Base-by-base conservation (phyloP, 2,113 vertebrate species). In the Scortum barcoo region DNA sequence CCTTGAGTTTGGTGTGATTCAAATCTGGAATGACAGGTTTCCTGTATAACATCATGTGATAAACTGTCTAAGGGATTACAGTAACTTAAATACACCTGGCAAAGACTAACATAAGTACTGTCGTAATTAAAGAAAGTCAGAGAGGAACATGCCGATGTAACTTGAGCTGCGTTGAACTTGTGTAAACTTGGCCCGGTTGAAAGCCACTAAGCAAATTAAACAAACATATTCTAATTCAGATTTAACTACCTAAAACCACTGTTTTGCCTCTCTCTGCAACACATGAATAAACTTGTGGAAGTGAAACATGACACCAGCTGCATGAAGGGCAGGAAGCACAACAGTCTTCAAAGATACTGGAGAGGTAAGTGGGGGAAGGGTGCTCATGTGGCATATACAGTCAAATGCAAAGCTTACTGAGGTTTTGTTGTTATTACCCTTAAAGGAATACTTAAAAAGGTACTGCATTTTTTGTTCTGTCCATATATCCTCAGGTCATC, bases 351-450 rank as follows among this genome's bases (percentile, higher is more conserved):
- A 78, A 88, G 74, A 88, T 69, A 87, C 81, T 79, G 69, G 60
- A 73, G 90, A 88, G 91, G 89, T 90, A 89, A 54, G 81, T 63
- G 70, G 85, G 88, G 83, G 65, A 67, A 53, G 86, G 76, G 87
- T 88, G 86, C 76, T 78, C 54, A 19, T 74, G 73, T 89, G 83
- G 90, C 87, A 88, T 83, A 66, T 83, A 87, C 87, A 91, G 90
- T 89, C 87, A 85, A 84, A 88, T 82, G 87, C 76, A 81, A 88
- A 88, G 86, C 69, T 30, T 71, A 83, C 81, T 91, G 91, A 94
- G 93, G 93, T 92, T 92, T 86, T 86, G 80, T 90, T 87, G 91
- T 87, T 80, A 90, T 92, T 86, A 88, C 72, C 86, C 80, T 86
- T 89, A 63, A 85, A 13, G 76, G 61, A 89, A 89, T 89, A 86